Conservation (phyloP, 2,113 vertebrate species). For the Spermophilus dauricus region DNA sequence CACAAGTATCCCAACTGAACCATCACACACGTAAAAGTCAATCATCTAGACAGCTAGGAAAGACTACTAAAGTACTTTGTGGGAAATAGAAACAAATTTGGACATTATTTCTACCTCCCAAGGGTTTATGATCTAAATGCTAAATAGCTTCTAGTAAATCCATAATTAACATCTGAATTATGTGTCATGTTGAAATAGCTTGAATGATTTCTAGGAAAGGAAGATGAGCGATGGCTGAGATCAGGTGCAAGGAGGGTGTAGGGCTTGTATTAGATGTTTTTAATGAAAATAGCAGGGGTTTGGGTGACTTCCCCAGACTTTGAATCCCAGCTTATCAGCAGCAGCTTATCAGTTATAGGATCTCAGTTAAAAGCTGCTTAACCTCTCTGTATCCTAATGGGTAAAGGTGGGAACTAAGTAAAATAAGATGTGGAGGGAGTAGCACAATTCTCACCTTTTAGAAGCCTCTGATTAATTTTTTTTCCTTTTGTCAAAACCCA, state of each 20-base stretch:
- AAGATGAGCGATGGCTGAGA: neutral
- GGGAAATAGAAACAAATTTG: neutral
- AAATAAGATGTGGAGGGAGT: neutral
- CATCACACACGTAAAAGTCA: neutral
- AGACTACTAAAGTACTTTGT: neutral
- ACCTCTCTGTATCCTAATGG: neutral
- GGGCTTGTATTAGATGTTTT: neutral
- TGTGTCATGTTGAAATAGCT: neutral
- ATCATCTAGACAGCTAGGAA: neutral
- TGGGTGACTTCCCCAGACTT: neutral
- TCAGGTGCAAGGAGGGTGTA: neutral
- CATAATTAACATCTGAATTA: neutral
- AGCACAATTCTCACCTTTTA: neutral
- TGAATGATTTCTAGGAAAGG: neutral
- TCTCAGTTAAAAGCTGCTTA: neutral
- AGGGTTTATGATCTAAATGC: neutral
- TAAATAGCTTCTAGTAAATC: neutral
- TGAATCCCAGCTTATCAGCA: neutral
- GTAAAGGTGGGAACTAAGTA: neutral
- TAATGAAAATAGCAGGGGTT: neutral
- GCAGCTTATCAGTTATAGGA: no score
- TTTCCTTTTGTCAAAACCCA: neutral
- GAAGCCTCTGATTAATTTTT: neutral
- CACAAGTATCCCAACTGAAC: neutral
- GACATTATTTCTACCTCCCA: neutral